phyloP scores from a whole-genome alignment of 2,797 vertebrate species.

The Enoplosus armatus region DNA sequence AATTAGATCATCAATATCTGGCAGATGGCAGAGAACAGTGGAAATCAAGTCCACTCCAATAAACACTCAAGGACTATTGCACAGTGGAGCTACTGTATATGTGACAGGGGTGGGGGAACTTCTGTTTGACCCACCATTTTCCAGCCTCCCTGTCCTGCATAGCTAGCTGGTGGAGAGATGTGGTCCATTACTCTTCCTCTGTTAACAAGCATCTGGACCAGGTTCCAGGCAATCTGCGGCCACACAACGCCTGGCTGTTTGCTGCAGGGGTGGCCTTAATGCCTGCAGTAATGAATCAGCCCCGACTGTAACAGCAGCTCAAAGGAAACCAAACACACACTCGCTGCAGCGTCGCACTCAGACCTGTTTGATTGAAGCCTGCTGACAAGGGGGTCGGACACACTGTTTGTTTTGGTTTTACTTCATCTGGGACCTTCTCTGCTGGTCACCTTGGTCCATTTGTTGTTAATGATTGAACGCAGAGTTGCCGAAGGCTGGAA shows the following conservation, averaged over 20 bases:
- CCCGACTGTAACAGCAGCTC: conserved; percentile 55
- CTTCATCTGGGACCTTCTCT: conserved; percentile 40
- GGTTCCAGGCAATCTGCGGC: conserved; percentile 64
- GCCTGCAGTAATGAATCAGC: conserved; percentile 56
- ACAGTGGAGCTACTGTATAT: conserved; percentile 74
- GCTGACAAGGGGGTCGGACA: conserved; percentile 52
- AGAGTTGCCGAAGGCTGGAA: conserved; percentile 9
- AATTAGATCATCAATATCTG: conserved; percentile 73
- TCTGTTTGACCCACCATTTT: conserved; percentile 50
- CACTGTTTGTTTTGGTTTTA: conserved; percentile 65
- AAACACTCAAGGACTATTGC: conserved; percentile 47
- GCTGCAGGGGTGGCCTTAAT: conserved; percentile 69
- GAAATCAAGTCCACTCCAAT: conserved; percentile 51
- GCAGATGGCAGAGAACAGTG: conserved; percentile 46
- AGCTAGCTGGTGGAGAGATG: conserved; percentile 54
- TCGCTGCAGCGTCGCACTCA: conserved; percentile 23
- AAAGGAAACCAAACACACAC: conserved; percentile 72
- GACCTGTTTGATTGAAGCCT: conserved; percentile 51
- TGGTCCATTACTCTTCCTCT: conserved; percentile 59
- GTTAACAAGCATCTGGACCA: conserved; percentile 68
- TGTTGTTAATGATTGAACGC: conserved; percentile 40
- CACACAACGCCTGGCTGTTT: conserved; percentile 68
- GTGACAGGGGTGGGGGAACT: conserved; percentile 27
- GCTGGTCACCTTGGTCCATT: conserved; percentile 47
- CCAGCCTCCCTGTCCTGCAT: conserved; percentile 53